A percentile compares a stretch with the other conserved stretches of the same genome.
Evolutionary conservation across 2,797 vertebrate genomes (phyloP).

Genomic region (Arctocebus calabarensis): DNA sequence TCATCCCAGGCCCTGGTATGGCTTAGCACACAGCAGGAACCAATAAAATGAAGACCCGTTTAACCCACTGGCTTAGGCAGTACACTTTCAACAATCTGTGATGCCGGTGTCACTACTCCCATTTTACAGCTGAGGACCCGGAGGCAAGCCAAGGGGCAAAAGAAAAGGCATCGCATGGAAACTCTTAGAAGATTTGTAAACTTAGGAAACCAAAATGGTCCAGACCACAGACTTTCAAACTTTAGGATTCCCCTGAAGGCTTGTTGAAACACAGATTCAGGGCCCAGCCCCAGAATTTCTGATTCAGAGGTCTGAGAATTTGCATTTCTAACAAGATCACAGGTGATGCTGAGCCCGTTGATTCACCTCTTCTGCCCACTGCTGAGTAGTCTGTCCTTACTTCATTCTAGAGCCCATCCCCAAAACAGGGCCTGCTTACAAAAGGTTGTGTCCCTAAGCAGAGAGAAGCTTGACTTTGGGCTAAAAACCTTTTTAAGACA

Average conservation of each 20-base stretch:
- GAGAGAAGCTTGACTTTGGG: constrained; percentile 47
- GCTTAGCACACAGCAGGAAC: neutral
- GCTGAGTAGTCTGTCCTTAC: neutral
- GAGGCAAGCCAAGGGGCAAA: neutral
- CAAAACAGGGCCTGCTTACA: neutral
- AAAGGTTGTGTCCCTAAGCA: neutral
- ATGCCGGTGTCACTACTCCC: neutral
- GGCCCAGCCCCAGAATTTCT: neutral
- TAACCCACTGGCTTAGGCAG: fast-evolving
- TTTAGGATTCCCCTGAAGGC: neutral
- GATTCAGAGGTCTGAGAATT: neutral
- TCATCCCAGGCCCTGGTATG: neutral
- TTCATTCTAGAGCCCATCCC: neutral
- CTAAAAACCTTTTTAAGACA: constrained; percentile 61
- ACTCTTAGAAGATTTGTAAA: neutral
- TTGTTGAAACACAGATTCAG: neutral
- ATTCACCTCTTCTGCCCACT: neutral
- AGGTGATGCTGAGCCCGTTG: neutral
- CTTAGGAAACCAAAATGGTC: neutral
- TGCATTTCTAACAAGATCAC: neutral
- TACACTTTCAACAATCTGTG: neutral
- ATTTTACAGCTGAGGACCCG: neutral
- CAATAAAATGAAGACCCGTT: no score
- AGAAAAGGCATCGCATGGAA: neutral
- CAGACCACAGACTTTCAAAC: neutral